Evolutionary conservation across 1,140 invertebrate species (phyloP).

Genomic region (Drosophila ficusphila): DNA sequence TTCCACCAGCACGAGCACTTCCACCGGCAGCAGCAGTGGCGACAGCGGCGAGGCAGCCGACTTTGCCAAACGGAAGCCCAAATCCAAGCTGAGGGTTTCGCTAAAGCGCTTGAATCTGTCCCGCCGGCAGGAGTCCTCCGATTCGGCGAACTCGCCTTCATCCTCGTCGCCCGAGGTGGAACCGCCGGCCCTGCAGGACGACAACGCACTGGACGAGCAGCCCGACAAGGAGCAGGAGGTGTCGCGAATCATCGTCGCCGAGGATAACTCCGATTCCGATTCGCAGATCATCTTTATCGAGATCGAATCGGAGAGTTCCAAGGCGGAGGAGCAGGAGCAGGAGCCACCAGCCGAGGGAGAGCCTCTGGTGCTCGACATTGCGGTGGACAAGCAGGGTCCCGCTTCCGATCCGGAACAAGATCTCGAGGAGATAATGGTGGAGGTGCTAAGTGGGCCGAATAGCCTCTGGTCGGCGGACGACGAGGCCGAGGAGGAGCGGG

Average conservation of each 20-base stretch:
- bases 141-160: conserved; percentile 39
- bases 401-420: neutral
- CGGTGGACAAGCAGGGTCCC: conserved; percentile 1
- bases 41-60: neutral
- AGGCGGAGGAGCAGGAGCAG: conserved; percentile 1
- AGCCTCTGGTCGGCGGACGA: conserved; percentile 38
- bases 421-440: conserved; percentile 18
- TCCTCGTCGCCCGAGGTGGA: conserved; percentile 14
- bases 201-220: conserved; percentile 27
- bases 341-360: neutral
- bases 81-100: conserved; percentile 49
- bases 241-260: neutral
- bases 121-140: conserved; percentile 13
- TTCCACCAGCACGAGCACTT: conserved; percentile 17
- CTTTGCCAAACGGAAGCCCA: conserved; percentile 4
- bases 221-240: neutral
- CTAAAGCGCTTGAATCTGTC: conserved; percentile 56
- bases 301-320: conserved; percentile 38
- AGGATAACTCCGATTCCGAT: conserved; percentile 16
- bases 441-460: conserved; percentile 28
- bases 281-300: conserved; percentile 65
- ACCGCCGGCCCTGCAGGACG: conserved; percentile 20
- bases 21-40: conserved; percentile 11
- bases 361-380: conserved; percentile 1
- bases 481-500: neutral